Base-by-base conservation (phyloP, 2,113 vertebrate species). In the Microtus oregoni region DNA sequence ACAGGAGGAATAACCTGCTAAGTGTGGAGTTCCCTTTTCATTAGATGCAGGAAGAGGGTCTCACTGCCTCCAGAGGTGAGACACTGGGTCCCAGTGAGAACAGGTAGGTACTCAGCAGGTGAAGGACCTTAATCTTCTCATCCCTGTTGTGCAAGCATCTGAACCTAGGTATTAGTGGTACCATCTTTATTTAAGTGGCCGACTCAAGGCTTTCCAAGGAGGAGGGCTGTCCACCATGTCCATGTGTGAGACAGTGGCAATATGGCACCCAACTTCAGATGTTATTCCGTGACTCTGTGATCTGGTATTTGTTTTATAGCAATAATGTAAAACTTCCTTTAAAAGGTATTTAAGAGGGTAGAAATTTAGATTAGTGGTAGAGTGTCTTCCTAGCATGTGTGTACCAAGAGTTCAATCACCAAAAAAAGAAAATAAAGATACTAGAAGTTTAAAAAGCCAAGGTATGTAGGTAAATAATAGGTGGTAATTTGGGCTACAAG, bases 91-190 rank as follows among this genome's bases (percentile, higher is more conserved):
- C 20, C 30, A 22, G 13, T 22, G 79, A 61, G 68, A 30, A 15
- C 13, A 30, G 65, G 35, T 11, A 38, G 50, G 35, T 5, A 41
- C 72, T 24, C 0, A 22, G 41, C 52, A 61, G 26, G 9, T 22
- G 89, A 41, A 41, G 44, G 65, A 52, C 52, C 50, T 68, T 9
- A 6, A 28, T 20, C 22, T 35, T 70, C 65, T 87, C 28, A 26
- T 7, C 73, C 1, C 75, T 6, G 22, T 50, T 1, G 26, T 17
- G 38, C 22, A 1, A 58, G n/a, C 10, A 13, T 4, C 0, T 1
- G 63, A 55, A 24, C 58, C 24, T 1, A 38, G 72, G 68, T 12
- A 79, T 67, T 13, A 4, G 63, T 0, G 0, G 11, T 1, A 1
- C 61, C 17, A n/a, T 30, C 13, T 17, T 38, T 12, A 24, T 28